Evolutionary conservation across 2,797 vertebrate genomes (phyloP), one percentile per base, ranked within the genome.

Genomic region (Xiphorhynchus erythropygius): DNA sequence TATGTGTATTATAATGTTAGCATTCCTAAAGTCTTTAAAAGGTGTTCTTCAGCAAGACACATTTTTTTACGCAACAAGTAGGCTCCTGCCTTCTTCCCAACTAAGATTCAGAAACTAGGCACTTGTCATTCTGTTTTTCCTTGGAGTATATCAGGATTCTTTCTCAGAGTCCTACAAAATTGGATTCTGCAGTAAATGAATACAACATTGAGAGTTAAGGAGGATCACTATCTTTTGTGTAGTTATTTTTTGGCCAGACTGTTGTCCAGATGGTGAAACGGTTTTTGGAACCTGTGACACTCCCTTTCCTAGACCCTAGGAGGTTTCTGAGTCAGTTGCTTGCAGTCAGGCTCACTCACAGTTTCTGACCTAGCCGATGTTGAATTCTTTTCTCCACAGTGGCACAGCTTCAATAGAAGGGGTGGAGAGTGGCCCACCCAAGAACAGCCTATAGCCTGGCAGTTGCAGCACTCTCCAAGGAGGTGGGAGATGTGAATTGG

Each of bases 401-500:
- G 95, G 96, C 96, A 97, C 88, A 47, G 94, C 81, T 96, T 97
- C 96, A 97, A 93, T 76, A 85, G 78, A 89, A 94, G 92, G 79
- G 96, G 95, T 97, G 95, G 96, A 96, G 90, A 94, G 92, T 97
- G 96, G 95, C 95, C 96, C 96, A 97, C 95, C 96, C 96, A 96
- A 92, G 95, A 96, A 50, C 94, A 96, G 75, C 78, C 53, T 82
- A 95, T 97, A 95, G 90, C 95, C 93, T 97, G 90, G 90, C 90
- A 96, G 81, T 87, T 93, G 62, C 78, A 22, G 94, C 90, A 64
- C 89, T 91, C 86, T 96, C 81, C 87, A 93, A 93, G 92, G 81
- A 94, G 96, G 95, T 97, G 94, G 94, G 93, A 94, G 93, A 96
- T 96, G 81, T 4, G 56, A 94, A 93, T 22, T 96, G 92, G 81